Evolutionary conservation across 1,140 invertebrate genomes (phyloP), one percentile per base, ranked within the genome.

Genomic region (Calliphora vicina): DNA sequence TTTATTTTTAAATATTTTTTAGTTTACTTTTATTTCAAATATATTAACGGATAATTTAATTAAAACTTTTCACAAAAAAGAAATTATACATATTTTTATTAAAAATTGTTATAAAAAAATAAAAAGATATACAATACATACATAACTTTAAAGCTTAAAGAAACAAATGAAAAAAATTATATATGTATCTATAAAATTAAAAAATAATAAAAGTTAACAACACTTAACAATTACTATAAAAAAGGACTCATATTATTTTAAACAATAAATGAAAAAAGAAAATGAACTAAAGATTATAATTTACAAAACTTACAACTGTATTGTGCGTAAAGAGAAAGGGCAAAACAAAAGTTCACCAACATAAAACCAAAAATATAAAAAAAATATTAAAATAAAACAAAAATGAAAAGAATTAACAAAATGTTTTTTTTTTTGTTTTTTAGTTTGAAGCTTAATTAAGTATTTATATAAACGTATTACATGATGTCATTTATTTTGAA

Each of bases 401-500:
- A 61, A 61, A 67, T 67, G 0, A 20, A 67, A 20, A 20, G 20
- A 57, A 57, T 57, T 57, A 57, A 57, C 15, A 17, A 57, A 57
- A 57, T 17, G 15, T 57, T 57, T 13, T 57, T 57, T 57, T 57
- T 57, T 13, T 57, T 57, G 50, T 57, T 23, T 23, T 67, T 20
- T 67, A n/a, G n/a, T 23, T 67, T 67, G 10, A 67, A 67, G 61
- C 61, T 67, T 67, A 67, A 17, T 23, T 67, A 67, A 57, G 50
- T 57, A 57, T n/a, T n/a, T n/a, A n/a, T 57, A 67, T 67, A 67
- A 67, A 67, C 26, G 57, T 80, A 83, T 71, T 35, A 78, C 42
- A 78, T 78, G 74, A 78, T 78, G 74, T 78, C 61, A 42, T 78
- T 43, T 83, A 35, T 45, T 83, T 80, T 80, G 73, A 78, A 83